Percentiles rank a stretch among this genome's conserved stretches.
These are phyloP conservation scores for Drosophila atripex DNA, from an alignment of 2,888 invertebrate genomes.

Conservation along the genomic window DNA sequence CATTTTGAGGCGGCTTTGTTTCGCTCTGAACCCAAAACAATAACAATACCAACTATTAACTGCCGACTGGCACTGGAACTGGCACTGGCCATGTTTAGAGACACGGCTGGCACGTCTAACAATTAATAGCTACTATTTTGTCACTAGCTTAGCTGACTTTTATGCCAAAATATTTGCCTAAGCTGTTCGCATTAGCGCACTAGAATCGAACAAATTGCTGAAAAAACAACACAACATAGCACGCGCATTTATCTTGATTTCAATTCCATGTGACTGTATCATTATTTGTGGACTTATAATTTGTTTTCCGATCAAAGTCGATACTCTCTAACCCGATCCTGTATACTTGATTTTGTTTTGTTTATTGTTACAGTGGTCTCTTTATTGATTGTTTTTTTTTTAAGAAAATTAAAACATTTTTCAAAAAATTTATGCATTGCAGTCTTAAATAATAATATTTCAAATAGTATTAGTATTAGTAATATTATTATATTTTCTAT, in stretches of 20 bases:
- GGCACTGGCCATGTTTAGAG: slow-evolving; percentile 64
- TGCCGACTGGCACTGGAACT: slow-evolving; percentile 28
- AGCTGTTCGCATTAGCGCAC: slow-evolving; percentile 60
- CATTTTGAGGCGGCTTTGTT: slow-evolving; percentile 70
- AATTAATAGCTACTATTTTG: slow-evolving; percentile 71
- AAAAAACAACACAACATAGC: slow-evolving; percentile 34
- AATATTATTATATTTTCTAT: no score
- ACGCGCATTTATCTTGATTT: slow-evolving; percentile 51
- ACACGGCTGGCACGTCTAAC: slow-evolving; percentile 19
- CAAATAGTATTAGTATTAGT: no score
- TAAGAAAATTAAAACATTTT: no score
- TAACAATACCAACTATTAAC: slow-evolving; percentile 45
- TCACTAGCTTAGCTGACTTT: slow-evolving; percentile 53
- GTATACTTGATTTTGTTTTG: slow-evolving; percentile 3
- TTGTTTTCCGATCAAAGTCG: slow-evolving; percentile 35
- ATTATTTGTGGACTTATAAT: slow-evolving; percentile 36
- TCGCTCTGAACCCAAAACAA: slow-evolving; percentile 33
- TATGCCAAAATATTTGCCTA: slow-evolving; percentile 66
- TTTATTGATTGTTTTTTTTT: no score
- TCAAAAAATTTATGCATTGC: no score
- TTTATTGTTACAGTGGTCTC: slow-evolving; percentile 5
- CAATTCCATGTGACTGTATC: slow-evolving; percentile 37
- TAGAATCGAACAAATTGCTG: slow-evolving; percentile 54
- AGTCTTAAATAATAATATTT: no score
- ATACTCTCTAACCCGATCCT: slow-evolving; percentile 19